phyloP scores from a whole-genome alignment of 2,888 invertebrate species.

The Chloroclystis v-ata region DNA sequence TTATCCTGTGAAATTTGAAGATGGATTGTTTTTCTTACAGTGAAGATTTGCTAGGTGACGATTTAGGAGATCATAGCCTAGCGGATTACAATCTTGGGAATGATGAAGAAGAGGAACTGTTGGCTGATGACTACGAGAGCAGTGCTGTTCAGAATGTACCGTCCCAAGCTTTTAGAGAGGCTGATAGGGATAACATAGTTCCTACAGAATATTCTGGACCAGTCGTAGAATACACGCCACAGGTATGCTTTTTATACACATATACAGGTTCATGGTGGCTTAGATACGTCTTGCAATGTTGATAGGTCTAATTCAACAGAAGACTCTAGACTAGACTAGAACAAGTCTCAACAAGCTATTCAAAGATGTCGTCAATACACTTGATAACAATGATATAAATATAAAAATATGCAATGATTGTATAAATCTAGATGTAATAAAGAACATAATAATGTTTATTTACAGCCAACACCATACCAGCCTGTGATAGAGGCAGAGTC shows the following conservation, averaged over 20 bases:
- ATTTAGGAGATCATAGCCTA: constrained; percentile 71
- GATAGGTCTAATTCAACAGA: no score
- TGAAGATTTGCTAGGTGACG: constrained; percentile 72
- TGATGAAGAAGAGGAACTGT: constrained; percentile 70
- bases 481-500: constrained; percentile 52
- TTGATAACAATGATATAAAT: no score
- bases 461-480: constrained; percentile 46
- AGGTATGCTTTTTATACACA: constrained; percentile 36
- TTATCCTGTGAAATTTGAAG: constrained; percentile 5
- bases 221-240: constrained; percentile 45
- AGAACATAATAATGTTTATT: no score
- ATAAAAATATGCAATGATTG: no score
- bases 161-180: constrained; percentile 41
- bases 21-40: constrained; percentile 48
- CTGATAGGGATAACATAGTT: constrained; percentile 44
- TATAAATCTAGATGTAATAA: no score
- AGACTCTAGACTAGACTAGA: no score
- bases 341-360: no score
- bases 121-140: constrained; percentile 68
- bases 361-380: no score
- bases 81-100: constrained; percentile 73
- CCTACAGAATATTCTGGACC: constrained; percentile 50
- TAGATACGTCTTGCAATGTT: no score
- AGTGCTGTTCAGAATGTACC: constrained; percentile 63
- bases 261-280: no score